phyloP scores from a whole-genome alignment of 2,113 vertebrate species.

The Phycodurus eques region DNA sequence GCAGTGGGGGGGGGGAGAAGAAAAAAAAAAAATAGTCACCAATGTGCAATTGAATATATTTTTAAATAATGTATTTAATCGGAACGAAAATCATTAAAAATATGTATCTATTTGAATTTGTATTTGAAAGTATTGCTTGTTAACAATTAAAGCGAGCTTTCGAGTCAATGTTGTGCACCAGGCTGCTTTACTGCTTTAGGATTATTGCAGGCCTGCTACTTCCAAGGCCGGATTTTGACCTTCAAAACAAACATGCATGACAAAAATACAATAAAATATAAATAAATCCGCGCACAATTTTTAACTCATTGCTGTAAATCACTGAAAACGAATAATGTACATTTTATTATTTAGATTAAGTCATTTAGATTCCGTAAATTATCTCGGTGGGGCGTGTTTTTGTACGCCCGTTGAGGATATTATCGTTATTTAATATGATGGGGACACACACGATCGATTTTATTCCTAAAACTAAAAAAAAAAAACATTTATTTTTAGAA shows the following conservation, averaged over 20 bases:
- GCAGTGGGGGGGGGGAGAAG: not conserved
- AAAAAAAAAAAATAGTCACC: not conserved
- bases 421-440: not conserved
- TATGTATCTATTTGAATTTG: not conserved
- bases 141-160: not conserved
- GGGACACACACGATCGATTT: not conserved
- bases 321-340: not conserved
- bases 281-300: not conserved
- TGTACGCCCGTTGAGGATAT: not conserved
- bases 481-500: not conserved
- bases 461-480: not conserved
- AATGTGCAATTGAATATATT: not conserved
- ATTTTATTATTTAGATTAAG: not conserved
- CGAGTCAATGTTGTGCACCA: not conserved
- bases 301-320: not conserved
- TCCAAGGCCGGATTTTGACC: constrained; percentile 24
- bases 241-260: constrained; percentile 5
- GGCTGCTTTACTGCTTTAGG: constrained; percentile 25
- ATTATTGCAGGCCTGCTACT: constrained; percentile 43
- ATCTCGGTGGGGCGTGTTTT: not conserved
- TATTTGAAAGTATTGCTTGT: not conserved
- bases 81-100: not conserved
- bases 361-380: not conserved
- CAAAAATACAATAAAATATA: not conserved
- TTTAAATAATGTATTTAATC: not conserved